These are phyloP conservation scores for Cotesia typhae DNA, from an alignment of 1,140 invertebrate species.

Conservation along the genomic window DNA sequence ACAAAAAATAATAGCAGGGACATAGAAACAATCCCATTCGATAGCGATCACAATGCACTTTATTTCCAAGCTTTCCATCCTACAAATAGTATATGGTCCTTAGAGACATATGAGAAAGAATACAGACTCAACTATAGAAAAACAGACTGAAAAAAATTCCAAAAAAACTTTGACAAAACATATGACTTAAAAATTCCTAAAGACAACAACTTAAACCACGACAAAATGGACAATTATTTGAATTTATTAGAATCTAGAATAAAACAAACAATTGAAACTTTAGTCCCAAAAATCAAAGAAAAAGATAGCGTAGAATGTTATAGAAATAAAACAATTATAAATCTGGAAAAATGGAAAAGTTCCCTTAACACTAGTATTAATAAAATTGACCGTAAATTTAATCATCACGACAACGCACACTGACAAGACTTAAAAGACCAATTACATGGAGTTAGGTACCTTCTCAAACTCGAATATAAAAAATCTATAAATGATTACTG, in stretches of 20 bases:
- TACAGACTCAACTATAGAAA: conserved; percentile 30
- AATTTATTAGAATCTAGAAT: conserved; percentile 19
- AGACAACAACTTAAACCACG: conserved; percentile 16
- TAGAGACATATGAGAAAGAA: background rate
- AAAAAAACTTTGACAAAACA: conserved; percentile 1
- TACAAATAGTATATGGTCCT: background rate
- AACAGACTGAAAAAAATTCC: conserved; percentile 33
- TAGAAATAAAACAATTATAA: conserved; percentile 22
- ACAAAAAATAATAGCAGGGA: conserved; percentile 2
- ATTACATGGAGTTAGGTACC: background rate
- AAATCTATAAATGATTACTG: conserved; percentile 33
- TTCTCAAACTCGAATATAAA: conserved; percentile 30
- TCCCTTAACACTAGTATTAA: conserved; percentile 24
- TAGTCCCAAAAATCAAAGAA: conserved; percentile 9
- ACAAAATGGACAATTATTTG: conserved; percentile 32
- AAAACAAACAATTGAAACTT: conserved; percentile 17
- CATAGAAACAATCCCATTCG: conserved; percentile 37
- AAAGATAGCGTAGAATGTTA: conserved; percentile 18
- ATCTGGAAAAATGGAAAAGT: conserved; percentile 26
- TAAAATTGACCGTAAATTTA: conserved; percentile 25
- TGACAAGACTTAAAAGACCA: conserved; percentile 9
- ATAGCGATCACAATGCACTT: conserved; percentile 43
- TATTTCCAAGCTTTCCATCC: background rate
- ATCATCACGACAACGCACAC: conserved; percentile 8
- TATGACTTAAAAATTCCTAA: conserved; percentile 17